Evolutionary conservation across 2,888 invertebrate genomes (phyloP), one percentile per base, ranked within the genome.

Genomic region (Mythimna vitellina): DNA sequence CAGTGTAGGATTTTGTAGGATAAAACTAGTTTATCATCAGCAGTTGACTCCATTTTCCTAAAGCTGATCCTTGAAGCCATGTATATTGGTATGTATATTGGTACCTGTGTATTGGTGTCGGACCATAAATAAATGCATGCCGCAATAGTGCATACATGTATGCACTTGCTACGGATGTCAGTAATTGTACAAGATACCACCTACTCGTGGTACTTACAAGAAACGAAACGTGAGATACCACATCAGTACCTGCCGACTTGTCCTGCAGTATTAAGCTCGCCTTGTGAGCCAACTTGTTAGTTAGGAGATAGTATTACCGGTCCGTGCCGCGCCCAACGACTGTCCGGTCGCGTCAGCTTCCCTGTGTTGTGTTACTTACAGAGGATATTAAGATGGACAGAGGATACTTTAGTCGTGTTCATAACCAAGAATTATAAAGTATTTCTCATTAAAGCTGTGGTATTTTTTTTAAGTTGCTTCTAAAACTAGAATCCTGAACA

Each of bases 271-370:
- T 70, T 35, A 58, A 22, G 69, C 25, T 32, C 63, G 35, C 14
- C 1, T 8, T 35, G n/a, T 17, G 17, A 32, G 8, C 12, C 51
- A 32, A 46, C 29, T 9, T 53, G 22, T 54, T 42, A 25, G 58
- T 49, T 20, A 56, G 6, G 29, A 46, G 56, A 65, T 65, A 65
- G 22, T 22, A 64, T 35, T 60, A 58, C 64, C 58, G 42, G 32
- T 17, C n/a, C 53, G 4, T 53, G 32, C 25, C 25, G 61, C 29
- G 35, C 35, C 22, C 14, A 29, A 10, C 58, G 53, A 22, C 49
- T 69, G 58, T 49, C 65, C 22, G 51, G 20, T 3, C 20, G 49
- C 20, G 53, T 73, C 69, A 49, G 60, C 64, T 22, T 54, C 38
- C 12, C 8, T 22, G 32, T n/a, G 32, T n/a, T 6, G 32, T 14